Percentiles rank a stretch among this genome's conserved stretches.
Evolutionary conservation across 1,140 invertebrate species (phyloP).

Genomic region (Pseudomyrmex sp.): DNA sequence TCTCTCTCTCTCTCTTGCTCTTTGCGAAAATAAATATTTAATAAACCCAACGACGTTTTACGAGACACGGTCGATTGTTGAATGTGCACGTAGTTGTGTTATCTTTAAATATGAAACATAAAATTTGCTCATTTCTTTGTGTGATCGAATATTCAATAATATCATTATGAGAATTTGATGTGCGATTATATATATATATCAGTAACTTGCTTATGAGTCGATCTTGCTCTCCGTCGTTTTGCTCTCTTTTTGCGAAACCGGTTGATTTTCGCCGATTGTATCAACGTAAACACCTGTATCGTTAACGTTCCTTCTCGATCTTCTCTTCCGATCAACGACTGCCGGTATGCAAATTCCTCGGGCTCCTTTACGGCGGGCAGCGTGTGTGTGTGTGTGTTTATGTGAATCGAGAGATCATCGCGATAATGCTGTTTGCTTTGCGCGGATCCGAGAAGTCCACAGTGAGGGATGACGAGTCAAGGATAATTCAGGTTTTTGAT

Average conservation of each 20-base stretch:
- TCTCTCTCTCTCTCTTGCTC: not conserved
- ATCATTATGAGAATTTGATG: not conserved
- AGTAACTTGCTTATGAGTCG: conserved; percentile 32
- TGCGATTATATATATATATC: not conserved
- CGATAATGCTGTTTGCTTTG: conserved; percentile 68
- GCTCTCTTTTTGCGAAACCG: conserved; percentile 31
- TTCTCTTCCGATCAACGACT: conserved; percentile 21
- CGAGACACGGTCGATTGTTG: too few species aligned
- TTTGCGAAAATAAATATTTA: not conserved
- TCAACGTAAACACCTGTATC: conserved; percentile 48
- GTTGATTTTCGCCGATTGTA: conserved; percentile 26
- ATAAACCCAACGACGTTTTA: not conserved
- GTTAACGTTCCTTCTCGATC: conserved; percentile 17
- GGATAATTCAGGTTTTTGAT: conserved; percentile 60
- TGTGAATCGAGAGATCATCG: conserved; percentile 59
- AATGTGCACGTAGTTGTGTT: too few species aligned
- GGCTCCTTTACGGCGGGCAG: conserved; percentile 51
- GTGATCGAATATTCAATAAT: conserved; percentile 23
- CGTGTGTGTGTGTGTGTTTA: too few species aligned
- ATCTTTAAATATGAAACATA: too few species aligned
- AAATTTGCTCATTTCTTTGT: not conserved
- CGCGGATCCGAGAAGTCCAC: conserved; percentile 15
- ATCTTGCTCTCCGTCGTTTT: conserved; percentile 32
- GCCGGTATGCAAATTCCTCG: conserved; percentile 70
- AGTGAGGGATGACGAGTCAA: conserved; percentile 43